Evolutionary conservation across 2,888 invertebrate species (phyloP).

Genomic region (Cryptophagus acutangulus): DNA sequence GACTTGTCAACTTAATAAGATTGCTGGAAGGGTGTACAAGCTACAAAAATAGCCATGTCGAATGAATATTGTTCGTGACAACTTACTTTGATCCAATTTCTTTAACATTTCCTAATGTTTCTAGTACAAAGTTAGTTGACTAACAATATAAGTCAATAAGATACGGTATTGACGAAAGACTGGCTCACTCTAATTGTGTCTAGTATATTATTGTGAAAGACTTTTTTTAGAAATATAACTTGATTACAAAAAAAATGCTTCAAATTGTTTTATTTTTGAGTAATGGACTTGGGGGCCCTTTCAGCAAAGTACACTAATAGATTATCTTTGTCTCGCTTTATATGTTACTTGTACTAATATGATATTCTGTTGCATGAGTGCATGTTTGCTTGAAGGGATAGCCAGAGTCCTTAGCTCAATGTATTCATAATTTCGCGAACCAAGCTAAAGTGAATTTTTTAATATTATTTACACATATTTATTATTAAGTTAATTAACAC

Average conservation of each 20-base stretch:
- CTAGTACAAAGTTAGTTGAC: constrained; percentile 37
- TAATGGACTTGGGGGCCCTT: constrained; percentile 41
- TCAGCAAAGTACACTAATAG: constrained; percentile 34
- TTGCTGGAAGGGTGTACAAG: constrained; percentile 47
- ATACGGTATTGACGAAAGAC: constrained; percentile 39
- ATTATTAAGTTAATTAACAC: no score
- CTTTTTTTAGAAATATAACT: constrained; percentile 48
- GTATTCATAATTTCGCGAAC: no score
- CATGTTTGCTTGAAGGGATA: constrained; percentile 39
- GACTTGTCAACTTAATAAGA: constrained; percentile 33
- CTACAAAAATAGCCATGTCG: constrained; percentile 34
- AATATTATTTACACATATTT: no score
- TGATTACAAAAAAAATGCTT: constrained; percentile 19
- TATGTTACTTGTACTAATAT: no score
- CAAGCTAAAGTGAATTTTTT: no score
- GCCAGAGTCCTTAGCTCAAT: no score
- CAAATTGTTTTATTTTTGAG: constrained; percentile 25
- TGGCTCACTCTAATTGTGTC: constrained; percentile 45
- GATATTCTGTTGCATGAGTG: constrained; percentile 32
- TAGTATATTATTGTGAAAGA: constrained; percentile 48
- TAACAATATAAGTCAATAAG: constrained; percentile 28
- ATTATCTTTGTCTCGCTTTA: no score
- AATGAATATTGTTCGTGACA: constrained; percentile 19
- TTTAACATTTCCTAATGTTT: no score
- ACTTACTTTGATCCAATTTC: background rate